Base-by-base conservation (phyloP, 2,797 vertebrate species). In the Sebastes hubbsi region DNA sequence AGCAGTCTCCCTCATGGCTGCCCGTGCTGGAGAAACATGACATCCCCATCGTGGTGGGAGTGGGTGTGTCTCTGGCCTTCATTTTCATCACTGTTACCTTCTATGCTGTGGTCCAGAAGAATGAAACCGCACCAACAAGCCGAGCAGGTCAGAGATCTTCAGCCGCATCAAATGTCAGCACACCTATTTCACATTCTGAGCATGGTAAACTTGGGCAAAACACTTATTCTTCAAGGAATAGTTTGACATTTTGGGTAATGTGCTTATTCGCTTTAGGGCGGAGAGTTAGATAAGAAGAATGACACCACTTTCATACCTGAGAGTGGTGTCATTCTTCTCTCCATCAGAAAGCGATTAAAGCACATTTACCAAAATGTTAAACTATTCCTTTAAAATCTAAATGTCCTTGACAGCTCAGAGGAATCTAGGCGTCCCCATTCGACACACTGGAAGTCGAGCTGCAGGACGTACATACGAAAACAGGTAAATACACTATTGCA, bases 81-180 rank as follows among this genome's bases (percentile, higher is more conserved):
- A 97, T 97, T 85, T 96, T 97, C 80, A 93, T 96, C 77, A 94
- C 95, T 8, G 96, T 97, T 84, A 94, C 93, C 22, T 96, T 97
- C 87, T 97, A 97, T 73, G 96, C 96, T 1, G 88, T 96, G 75
- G 90, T 96, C n/a, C 96, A 95, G 88, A 96, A 95, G 89, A 96
- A 95, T 22, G 94, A 95, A 32, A 84, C 93, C 3, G 62, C 68
- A 52, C 92, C 93, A 25, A 87, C 92, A 16, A 91, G 89, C 61
- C 88, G 94, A 88, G 90, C 92, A 92, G 95, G 96, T 96, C 80
- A 91, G 87, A 75, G 66, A 71, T 24, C 29, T 8, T 55, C 55
- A 71, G 7, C 52, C 6, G 4, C 42, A 54, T 22, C 49, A 72
- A 9, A 68, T 62, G 14, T 54, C 58, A 62, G 13, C 30, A 66